A percentile compares a stretch with the other conserved stretches of the same genome.
phyloP scores from a whole-genome alignment of 2,888 invertebrate species.

The Camptogramma bilineatum region DNA sequence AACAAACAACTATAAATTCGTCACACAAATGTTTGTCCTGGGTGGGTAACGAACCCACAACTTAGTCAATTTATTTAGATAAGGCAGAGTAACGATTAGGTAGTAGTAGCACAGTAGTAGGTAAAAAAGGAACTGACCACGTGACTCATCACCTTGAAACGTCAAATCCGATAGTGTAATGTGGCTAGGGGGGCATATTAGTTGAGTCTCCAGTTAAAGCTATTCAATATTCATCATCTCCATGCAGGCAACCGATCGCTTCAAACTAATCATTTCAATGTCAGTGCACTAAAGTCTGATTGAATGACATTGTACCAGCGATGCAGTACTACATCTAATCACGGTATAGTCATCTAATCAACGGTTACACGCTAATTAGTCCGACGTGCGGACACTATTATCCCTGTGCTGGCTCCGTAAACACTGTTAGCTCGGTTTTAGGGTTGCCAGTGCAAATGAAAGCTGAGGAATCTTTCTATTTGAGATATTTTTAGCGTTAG shows the following conservation, averaged over 20 bases:
- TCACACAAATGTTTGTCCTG: no score
- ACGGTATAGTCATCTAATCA: constrained; percentile 40
- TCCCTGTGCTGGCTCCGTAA: constrained; percentile 65
- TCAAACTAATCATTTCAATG: neutral
- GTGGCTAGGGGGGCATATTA: no score
- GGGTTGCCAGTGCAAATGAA: constrained; percentile 18
- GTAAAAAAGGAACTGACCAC: no score
- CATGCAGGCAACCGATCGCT: neutral
- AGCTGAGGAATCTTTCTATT: neutral
- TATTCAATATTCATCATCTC: neutral
- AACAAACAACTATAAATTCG: no score
- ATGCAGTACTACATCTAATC: constrained; percentile 14
- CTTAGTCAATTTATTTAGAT: no score
- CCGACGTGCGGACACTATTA: constrained; percentile 70
- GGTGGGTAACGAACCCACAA: no score
- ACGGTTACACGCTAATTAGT: constrained; percentile 64
- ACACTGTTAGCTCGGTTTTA: constrained; percentile 69
- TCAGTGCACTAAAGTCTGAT: constrained; percentile 18
- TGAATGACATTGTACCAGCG: neutral
- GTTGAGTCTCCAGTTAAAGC: neutral
- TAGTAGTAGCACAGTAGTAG: no score
- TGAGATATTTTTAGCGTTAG: neutral
- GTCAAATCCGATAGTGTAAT: no score
- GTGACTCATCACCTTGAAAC: no score
- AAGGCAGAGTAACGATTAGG: no score